Evolutionary conservation across 2,888 invertebrate genomes (phyloP).

Genomic region (Liodrosophila aerea): DNA sequence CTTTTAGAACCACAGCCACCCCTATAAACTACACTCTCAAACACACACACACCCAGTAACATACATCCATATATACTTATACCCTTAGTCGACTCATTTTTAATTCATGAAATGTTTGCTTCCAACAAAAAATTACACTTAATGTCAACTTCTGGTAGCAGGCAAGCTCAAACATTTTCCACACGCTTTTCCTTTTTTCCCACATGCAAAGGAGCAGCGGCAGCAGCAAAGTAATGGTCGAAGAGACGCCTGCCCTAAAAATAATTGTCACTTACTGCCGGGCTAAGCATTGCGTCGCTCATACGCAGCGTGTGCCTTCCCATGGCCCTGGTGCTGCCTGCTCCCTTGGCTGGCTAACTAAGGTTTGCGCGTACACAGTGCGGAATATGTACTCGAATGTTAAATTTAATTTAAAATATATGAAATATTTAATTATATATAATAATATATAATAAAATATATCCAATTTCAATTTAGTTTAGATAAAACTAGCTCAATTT

Average conservation of each 20-base stretch:
- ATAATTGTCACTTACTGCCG: constrained; percentile 72
- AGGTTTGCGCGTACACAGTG: constrained; percentile 1
- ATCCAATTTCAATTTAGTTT: no score
- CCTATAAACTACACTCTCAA: constrained; percentile 29
- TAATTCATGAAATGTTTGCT: constrained; percentile 75
- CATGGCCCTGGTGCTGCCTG: no score
- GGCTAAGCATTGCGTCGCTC: constrained; percentile 23
- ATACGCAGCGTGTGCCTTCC: constrained; percentile 14
- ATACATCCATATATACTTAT: background rate
- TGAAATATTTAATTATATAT: no score
- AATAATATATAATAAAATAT: no score
- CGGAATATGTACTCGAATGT: background rate
- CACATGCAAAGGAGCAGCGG: constrained; percentile 12
- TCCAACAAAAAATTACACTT: constrained; percentile 75
- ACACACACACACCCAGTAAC: constrained; percentile 13
- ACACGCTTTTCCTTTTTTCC: constrained; percentile 13
- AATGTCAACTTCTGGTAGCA: constrained; percentile 54
- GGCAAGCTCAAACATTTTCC: constrained; percentile 33
- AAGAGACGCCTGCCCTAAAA: constrained; percentile 43
- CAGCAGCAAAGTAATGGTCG: constrained; percentile 4
- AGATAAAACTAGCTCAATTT: no score
- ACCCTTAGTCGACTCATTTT: constrained; percentile 51
- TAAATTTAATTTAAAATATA: background rate
- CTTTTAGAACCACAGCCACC: constrained; percentile 35
- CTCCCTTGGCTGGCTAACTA: constrained; percentile 14